Base-by-base conservation (phyloP, 1,140 invertebrate species). In the Drosophila aff. region DNA sequence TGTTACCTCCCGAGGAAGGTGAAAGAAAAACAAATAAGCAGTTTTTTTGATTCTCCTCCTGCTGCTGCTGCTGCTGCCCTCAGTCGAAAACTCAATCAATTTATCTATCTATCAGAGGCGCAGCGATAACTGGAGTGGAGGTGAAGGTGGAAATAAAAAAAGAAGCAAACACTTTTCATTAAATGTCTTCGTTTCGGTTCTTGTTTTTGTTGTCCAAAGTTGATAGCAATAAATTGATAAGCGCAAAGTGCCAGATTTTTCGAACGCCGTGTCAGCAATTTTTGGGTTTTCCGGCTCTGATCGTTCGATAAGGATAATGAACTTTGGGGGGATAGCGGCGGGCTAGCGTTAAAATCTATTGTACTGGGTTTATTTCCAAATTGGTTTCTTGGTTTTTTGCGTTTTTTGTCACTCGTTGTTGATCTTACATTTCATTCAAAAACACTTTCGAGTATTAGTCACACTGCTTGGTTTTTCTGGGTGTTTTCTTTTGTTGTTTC, bases 151-250 rank as follows among this genome's bases (percentile, higher is more conserved):
- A 86, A 52, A 52, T 11, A 40, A 28, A 65, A 65, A 44, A 26
- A 67, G 63, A 68, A 68, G 66, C 66, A 82, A 76, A 86, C 83
- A 90, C 85, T 89, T 90, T 90, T 85, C 85, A 90, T 90, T 90
- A 85, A 87, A 76, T 79, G 77, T 79, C 76, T 79, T 50, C 47
- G 46, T 67, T 61, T 60, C 28, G 38, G n/a, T 55, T 33, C 21
- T 60, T 23, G 18, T 52, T 58, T 66, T 59, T 55, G 71, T 64
- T 61, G 43, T 63, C 36, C 33, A 23, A 66, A 66, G 73, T 86
- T 89, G 84, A 89, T 89, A 90, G 84, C 85, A 89, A 89, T 89
- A 89, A 89, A 87, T 53, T 87, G 83, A 87, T 87, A 87, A 89
- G 80, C 72, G 33, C 58, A 89, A 89, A 79, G 65, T 86, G 80